Conservation (phyloP, 37 sponge, comb jelly and placozoan genomes). For the Aplysina aerophoba region DNA sequence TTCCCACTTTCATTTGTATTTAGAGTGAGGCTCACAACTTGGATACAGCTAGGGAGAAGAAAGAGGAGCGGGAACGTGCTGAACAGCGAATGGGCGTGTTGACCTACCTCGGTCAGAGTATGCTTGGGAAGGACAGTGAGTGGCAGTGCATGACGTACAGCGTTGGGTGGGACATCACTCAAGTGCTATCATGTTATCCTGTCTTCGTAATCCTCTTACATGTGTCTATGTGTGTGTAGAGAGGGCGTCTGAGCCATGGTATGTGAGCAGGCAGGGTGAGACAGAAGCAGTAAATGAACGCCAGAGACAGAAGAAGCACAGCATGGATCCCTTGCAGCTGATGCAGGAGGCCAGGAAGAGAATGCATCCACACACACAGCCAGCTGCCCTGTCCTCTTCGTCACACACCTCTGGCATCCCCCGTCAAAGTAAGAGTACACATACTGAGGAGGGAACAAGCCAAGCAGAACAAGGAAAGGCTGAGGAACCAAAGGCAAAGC, state of each 20-base stretch:
- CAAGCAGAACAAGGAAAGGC: too few species aligned
- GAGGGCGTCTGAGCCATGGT: conserved; percentile 35
- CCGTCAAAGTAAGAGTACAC: too few species aligned
- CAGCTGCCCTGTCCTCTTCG: too few species aligned
- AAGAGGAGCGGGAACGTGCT: conserved; percentile 74
- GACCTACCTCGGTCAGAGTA: conserved; percentile 78
- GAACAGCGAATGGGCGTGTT: conserved; percentile 85
- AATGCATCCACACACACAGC: neutral
- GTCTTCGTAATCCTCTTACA: neutral
- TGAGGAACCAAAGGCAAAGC: too few species aligned
- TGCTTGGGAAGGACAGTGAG: conserved; percentile 76
- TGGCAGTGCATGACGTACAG: neutral
- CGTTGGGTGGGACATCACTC: neutral
- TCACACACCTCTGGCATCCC: too few species aligned
- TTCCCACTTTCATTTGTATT: neutral
- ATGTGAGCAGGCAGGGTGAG: neutral
- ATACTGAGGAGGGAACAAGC: too few species aligned
- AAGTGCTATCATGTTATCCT: neutral
- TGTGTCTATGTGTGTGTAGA: neutral
- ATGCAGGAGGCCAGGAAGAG: conserved; percentile 10
- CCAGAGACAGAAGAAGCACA: conserved; percentile 45
- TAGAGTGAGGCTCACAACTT: conserved; percentile 38
- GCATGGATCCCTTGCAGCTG: conserved; percentile 62
- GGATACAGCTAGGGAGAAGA: conserved; percentile 79
- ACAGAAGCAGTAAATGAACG: neutral